Conservation (phyloP, 2,797 vertebrate genomes). For the Pseudochromis fuscus region DNA sequence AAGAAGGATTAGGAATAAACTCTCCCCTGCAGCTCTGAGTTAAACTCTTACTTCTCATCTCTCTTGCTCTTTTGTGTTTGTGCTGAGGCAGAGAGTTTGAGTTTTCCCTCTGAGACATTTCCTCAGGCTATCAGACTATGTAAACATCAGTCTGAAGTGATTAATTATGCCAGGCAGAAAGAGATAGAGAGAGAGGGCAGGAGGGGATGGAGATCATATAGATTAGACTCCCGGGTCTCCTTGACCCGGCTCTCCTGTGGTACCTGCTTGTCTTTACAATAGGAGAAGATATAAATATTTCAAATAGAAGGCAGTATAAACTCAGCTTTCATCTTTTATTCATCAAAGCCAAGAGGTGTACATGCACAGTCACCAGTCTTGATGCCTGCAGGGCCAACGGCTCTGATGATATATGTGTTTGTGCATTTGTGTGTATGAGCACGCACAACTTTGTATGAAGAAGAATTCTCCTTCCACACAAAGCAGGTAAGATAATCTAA, state of each 20-base stretch:
- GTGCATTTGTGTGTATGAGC: neutral
- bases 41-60: slow-evolving; percentile 56
- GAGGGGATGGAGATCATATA: slow-evolving; percentile 49
- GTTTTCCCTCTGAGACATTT: slow-evolving; percentile 59
- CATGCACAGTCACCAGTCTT: slow-evolving; percentile 51
- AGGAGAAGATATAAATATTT: slow-evolving; percentile 76
- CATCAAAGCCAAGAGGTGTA: slow-evolving; percentile 72
- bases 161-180: slow-evolving; percentile 72
- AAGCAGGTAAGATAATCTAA: neutral
- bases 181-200: slow-evolving; percentile 19
- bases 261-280: slow-evolving; percentile 74
- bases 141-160: slow-evolving; percentile 73
- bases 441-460: neutral
- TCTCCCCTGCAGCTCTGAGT: slow-evolving; percentile 18
- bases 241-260: slow-evolving; percentile 65
- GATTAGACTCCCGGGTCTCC: slow-evolving; percentile 65
- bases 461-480: neutral
- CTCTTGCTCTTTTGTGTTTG: slow-evolving; percentile 42
- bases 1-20: neutral
- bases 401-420: slow-evolving; percentile 12
- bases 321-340: slow-evolving; percentile 80
- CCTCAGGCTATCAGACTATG: slow-evolving; percentile 66
- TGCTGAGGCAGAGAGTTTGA: slow-evolving; percentile 61
- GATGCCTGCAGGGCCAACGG: slow-evolving; percentile 44
- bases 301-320: slow-evolving; percentile 74